phyloP scores from a whole-genome alignment of 1,140 invertebrate species.

The Meteorus sp. region DNA sequence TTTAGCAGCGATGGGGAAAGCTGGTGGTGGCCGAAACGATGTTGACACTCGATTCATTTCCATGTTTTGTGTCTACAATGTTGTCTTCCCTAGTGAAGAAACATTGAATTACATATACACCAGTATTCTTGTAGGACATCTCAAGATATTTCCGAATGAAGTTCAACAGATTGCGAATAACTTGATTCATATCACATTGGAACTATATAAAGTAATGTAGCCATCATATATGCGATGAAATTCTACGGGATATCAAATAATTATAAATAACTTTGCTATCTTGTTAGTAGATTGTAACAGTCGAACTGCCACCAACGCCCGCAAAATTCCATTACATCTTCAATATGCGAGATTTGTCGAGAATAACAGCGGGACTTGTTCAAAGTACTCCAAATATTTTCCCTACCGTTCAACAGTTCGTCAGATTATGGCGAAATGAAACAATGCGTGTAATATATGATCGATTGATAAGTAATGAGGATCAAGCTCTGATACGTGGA shows the following conservation, averaged over 20 bases:
- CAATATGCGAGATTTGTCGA: conserved; percentile 86
- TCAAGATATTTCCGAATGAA: conserved; percentile 67
- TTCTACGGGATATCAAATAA: conserved; percentile 6
- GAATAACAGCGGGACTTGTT: conserved; percentile 78
- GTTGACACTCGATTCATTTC: conserved; percentile 89
- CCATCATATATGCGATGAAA: background rate
- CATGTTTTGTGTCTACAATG: conserved; percentile 84
- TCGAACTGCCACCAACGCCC: conserved; percentile 84
- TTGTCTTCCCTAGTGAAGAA: conserved; percentile 76
- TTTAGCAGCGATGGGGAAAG: conserved; percentile 78
- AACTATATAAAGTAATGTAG: conserved; percentile 74
- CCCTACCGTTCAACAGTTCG: conserved; percentile 68
- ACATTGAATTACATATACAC: conserved; percentile 82
- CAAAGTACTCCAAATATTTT: conserved; percentile 72
- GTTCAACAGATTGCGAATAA: conserved; percentile 66
- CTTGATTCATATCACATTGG: conserved; percentile 77
- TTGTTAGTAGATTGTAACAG: conserved; percentile 64
- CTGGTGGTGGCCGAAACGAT: conserved; percentile 84
- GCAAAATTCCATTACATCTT: conserved; percentile 94
- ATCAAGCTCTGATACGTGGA: conserved; percentile 56
- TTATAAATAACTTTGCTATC: background rate
- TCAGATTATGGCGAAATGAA: conserved; percentile 89
- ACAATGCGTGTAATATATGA: conserved; percentile 84
- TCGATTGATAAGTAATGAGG: conserved; percentile 74
- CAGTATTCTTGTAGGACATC: conserved; percentile 79